Evolutionary conservation across 2,113 vertebrate species (phyloP), one percentile per base, ranked within the genome.

Genomic region (Hyperopisus bebe): DNA sequence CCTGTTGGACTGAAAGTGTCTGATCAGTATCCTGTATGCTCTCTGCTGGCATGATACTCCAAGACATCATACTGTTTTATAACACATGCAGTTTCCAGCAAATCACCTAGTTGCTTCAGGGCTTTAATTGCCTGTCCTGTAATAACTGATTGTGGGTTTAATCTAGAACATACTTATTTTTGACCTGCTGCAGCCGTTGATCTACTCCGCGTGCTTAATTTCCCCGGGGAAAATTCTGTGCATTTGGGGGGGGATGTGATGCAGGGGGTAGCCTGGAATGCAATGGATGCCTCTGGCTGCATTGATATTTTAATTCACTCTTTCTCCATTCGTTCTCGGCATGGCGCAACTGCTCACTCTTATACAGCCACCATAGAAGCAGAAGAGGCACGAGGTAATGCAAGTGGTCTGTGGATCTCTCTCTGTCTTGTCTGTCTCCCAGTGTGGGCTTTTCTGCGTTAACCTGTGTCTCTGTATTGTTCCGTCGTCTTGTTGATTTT

Each of bases 351-450:
- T 97, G 96, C 96, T 98, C 97, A 95, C 96, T 95, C 96, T 97
- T 95, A 97, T 95, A 95, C 97, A 99, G 98, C 98, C 97, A 99
- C 98, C 96, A 96, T 97, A 96, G 96, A 98, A 97, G 98, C 98
- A 24, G 97, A 97, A 94, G 97, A 98, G 96, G 97, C 98, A 95
- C 97, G 95, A 99, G 98, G 98, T 99, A 82, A 98, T 92, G 97
- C 96, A 94, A 93, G 92, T 70, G 90, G 93, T 92, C 70, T 92
- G 62, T 95, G 93, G 85, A 53, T 35, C 55, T 83, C 46, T 89
- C 66, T 89, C 70, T 15, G 91, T 96, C 93, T 95, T 89, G 91
- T 94, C 88, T 90, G 88, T 89, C 91, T 89, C 9, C 80, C 44
- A 70, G 90, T 90, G 90, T 90, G 24, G 17, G n/a, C 82, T 15